Evolutionary conservation across 1,140 invertebrate genomes (phyloP).

Genomic region (Pantala flavescens): DNA sequence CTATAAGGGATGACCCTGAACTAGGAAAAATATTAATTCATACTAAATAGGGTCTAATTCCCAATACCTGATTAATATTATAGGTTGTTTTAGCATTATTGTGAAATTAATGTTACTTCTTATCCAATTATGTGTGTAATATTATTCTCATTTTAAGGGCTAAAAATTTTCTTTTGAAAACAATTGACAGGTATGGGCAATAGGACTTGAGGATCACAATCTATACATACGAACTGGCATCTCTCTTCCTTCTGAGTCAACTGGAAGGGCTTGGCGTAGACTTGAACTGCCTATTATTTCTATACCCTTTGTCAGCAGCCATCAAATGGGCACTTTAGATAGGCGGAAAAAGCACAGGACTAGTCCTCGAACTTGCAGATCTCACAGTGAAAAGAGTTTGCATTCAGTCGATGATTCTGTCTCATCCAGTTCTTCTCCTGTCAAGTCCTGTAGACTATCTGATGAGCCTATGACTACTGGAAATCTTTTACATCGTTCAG

Average conservation of each 20-base stretch:
- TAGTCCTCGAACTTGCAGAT: not conserved
- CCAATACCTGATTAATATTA: no score
- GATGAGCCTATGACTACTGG: not conserved
- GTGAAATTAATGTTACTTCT: no score
- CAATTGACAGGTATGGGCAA: constrained; percentile 48
- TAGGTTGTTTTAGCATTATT: no score
- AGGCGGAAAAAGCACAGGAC: not conserved
- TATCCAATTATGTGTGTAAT: no score
- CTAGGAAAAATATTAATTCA: no score
- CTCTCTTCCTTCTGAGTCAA: constrained; percentile 54
- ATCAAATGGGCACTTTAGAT: no score
- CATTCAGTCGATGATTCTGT: not conserved
- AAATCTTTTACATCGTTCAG: not conserved
- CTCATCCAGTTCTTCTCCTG: not conserved
- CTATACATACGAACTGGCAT: constrained; percentile 74
- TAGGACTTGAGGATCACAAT: constrained; percentile 57
- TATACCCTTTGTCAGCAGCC: no score
- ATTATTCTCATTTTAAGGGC: no score
- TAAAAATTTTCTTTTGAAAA: no score
- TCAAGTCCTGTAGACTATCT: not conserved
- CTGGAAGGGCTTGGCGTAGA: constrained; percentile 75
- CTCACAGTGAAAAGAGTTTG: not conserved
- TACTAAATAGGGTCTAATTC: no score
- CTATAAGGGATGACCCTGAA: no score
- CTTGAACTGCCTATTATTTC: constrained; percentile 48